A percentile compares a stretch with the other conserved stretches of the same genome.
Conservation (phyloP, 1,140 invertebrate genomes). For the Drosophila micromelanica region DNA sequence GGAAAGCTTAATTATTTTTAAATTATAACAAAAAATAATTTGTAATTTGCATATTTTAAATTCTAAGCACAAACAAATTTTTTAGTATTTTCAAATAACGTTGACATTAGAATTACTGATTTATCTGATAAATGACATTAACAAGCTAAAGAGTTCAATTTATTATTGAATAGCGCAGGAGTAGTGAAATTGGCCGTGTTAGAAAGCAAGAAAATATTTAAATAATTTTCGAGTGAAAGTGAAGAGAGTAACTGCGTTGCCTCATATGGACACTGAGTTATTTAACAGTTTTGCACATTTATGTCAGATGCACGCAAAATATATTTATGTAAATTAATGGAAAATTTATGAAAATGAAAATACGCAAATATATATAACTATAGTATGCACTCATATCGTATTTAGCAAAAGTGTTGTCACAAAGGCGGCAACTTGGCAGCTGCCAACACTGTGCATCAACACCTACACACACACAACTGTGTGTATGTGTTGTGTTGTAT, state of each 20-base stretch:
- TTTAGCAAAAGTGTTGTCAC: constrained; percentile 61
- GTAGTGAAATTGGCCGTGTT: background rate
- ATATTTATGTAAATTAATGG: constrained; percentile 70
- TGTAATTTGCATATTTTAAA: too few species aligned
- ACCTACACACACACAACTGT: constrained; percentile 28
- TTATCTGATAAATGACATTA: background rate
- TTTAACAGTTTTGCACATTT: constrained; percentile 13
- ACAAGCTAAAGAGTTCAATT: background rate
- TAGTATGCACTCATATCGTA: constrained; percentile 17
- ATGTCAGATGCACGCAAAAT: constrained; percentile 24
- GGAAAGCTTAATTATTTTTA: too few species aligned
- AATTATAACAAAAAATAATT: too few species aligned
- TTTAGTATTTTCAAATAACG: background rate
- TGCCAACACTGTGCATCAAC: constrained; percentile 77
- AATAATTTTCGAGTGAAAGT: background rate
- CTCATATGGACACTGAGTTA: constrained; percentile 1
- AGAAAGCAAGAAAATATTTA: background rate
- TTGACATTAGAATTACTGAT: background rate
- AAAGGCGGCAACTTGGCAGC: constrained; percentile 74
- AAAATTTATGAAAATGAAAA: constrained; percentile 76
- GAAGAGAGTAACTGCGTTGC: background rate
- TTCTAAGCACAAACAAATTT: too few species aligned
- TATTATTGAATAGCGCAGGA: constrained; percentile 1
- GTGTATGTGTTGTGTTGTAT: background rate
- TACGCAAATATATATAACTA: constrained; percentile 17